Percentiles rank a stretch among this genome's conserved stretches.
Conservation (phyloP, 2,888 invertebrate species). For the Eulithis testata region DNA sequence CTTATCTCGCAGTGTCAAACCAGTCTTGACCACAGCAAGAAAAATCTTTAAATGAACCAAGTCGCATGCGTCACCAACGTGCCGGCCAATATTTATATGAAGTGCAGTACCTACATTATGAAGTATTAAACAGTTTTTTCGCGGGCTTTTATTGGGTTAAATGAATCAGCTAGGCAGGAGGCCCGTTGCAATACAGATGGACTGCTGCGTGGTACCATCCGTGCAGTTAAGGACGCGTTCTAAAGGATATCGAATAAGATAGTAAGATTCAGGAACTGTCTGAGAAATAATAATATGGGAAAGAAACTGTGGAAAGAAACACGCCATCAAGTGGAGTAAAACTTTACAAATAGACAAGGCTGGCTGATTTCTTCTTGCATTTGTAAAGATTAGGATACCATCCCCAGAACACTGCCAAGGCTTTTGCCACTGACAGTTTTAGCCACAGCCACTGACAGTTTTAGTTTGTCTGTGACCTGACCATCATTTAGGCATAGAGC, state of each 20-base stretch:
- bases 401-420: too few species aligned
- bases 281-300: too few species aligned
- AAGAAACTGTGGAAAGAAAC: not conserved
- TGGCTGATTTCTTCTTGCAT: not conserved
- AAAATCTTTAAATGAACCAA: not conserved
- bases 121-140: constrained; percentile 23
- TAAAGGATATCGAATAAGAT: not conserved
- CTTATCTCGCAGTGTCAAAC: not conserved
- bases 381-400: too few species aligned
- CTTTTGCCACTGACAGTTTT: too few species aligned
- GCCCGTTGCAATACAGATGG: constrained; percentile 2
- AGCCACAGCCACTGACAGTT: too few species aligned
- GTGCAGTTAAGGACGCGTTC: constrained; percentile 5
- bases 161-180: constrained; percentile 18
- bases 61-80: not conserved
- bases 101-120: constrained; percentile 11
- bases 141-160: constrained; percentile 24
- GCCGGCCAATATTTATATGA: constrained; percentile 15
- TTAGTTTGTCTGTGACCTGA: too few species aligned
- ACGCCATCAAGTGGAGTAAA: not conserved
- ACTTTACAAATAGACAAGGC: not conserved
- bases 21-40: not conserved
- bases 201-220: constrained; percentile 10
- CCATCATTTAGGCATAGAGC: too few species aligned
- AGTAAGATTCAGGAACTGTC: too few species aligned